These are phyloP conservation scores for Ptychobarbus kaznakovi DNA, from an alignment of 2,797 vertebrate genomes.

Conservation along the genomic window DNA sequence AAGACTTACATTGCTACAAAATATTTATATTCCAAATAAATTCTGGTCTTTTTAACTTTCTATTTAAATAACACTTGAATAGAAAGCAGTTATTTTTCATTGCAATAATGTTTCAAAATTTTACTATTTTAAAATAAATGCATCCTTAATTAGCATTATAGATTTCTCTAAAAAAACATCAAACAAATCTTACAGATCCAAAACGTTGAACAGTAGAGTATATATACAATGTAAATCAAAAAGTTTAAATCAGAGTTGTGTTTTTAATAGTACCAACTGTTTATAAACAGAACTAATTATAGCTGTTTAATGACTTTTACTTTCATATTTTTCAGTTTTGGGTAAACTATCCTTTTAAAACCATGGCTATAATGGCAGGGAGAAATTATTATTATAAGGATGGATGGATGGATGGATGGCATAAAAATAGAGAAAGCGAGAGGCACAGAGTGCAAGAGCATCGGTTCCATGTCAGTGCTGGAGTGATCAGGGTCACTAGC, in stretches of 20 bases:
- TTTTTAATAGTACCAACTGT: background rate
- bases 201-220: background rate
- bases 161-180: background rate
- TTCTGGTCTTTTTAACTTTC: background rate
- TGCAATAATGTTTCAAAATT: background rate
- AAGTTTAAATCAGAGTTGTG: background rate
- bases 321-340: background rate
- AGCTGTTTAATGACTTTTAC: background rate
- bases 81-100: background rate
- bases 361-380: background rate
- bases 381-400: constrained; percentile 18
- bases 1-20: background rate
- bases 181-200: background rate
- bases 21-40: no score
- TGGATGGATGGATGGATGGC: background rate
- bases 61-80: background rate
- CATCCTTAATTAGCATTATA: background rate
- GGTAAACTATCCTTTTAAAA: background rate
- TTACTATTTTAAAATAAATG: background rate
- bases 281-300: background rate
- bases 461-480: constrained; percentile 78
- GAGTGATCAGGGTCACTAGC: constrained; percentile 77
- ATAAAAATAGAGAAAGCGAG: background rate
- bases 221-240: background rate
- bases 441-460: constrained; percentile 46